Percentiles rank a stretch among this genome's conserved stretches.
phyloP scores from a whole-genome alignment of 2,797 vertebrate genomes.

The Hozukius guyotensis region DNA sequence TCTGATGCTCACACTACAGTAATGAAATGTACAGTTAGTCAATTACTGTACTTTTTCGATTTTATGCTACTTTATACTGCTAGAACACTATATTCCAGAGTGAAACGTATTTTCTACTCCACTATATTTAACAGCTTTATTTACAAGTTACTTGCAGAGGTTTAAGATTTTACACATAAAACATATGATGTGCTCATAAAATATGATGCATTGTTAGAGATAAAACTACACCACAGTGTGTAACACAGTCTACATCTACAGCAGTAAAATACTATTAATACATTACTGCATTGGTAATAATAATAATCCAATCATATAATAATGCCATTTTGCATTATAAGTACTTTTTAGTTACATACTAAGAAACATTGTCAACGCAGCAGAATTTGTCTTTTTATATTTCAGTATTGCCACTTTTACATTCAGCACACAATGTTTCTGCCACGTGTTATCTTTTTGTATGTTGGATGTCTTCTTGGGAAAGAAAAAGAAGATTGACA shows the following conservation, averaged over 20 bases:
- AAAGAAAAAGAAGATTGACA: not conserved
- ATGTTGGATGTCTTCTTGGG: not conserved
- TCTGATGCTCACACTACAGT: not conserved
- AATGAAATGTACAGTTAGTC: not conserved
- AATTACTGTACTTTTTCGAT: not conserved
- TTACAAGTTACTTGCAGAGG: not conserved
- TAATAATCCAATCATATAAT: not conserved
- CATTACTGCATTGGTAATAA: not conserved
- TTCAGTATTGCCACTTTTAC: not conserved
- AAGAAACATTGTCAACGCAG: not conserved
- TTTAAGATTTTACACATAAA: not conserved
- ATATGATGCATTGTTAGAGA: not conserved
- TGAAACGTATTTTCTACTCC: not conserved
- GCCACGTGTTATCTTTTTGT: not conserved
- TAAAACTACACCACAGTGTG: not conserved
- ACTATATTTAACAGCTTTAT: not conserved
- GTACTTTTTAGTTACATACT: not conserved
- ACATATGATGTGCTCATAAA: not conserved
- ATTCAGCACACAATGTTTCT: not conserved
- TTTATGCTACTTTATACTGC: not conserved
- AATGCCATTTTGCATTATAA: too few relatives aligned
- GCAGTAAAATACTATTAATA: not conserved
- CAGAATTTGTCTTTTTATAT: not conserved
- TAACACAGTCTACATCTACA: not conserved
- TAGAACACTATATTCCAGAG: not conserved